Percentiles rank a stretch among this genome's conserved stretches.
These are phyloP conservation scores for Tympanuchus pallidicinctus DNA, from an alignment of 2,113 vertebrate species.

Conservation along the genomic window DNA sequence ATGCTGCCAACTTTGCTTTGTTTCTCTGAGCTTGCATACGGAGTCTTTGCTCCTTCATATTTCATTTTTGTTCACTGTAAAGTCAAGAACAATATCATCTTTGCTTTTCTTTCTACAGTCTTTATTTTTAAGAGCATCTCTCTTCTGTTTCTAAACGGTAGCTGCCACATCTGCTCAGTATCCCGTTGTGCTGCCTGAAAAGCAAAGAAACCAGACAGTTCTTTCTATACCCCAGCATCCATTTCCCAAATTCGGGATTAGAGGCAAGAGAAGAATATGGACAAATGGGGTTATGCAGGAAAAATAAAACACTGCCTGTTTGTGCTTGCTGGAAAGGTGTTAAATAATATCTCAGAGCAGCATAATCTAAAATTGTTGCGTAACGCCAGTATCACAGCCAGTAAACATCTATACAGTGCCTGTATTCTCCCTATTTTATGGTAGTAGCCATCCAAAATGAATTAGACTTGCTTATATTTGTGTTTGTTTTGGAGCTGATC, in stretches of 20 bases:
- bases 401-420: background rate
- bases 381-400: background rate
- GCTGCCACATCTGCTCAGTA: background rate
- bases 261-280: background rate
- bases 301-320: background rate
- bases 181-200: background rate
- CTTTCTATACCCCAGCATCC: background rate
- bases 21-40: background rate
- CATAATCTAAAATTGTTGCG: background rate
- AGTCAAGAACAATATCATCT: background rate
- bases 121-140: background rate
- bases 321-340: background rate
- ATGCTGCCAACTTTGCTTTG: background rate
- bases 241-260: background rate
- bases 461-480: background rate
- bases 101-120: background rate
- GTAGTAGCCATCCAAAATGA: background rate
- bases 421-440: background rate
- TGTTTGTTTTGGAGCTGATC: background rate
- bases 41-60: background rate
- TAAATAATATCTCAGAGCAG: background rate
- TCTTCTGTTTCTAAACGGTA: background rate
- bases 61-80: background rate
- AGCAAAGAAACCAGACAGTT: background rate
- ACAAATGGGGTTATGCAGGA: background rate